Evolutionary conservation across 2,888 invertebrate genomes (phyloP), one percentile per base, ranked within the genome.

Genomic region (Watsonalla cultraria): DNA sequence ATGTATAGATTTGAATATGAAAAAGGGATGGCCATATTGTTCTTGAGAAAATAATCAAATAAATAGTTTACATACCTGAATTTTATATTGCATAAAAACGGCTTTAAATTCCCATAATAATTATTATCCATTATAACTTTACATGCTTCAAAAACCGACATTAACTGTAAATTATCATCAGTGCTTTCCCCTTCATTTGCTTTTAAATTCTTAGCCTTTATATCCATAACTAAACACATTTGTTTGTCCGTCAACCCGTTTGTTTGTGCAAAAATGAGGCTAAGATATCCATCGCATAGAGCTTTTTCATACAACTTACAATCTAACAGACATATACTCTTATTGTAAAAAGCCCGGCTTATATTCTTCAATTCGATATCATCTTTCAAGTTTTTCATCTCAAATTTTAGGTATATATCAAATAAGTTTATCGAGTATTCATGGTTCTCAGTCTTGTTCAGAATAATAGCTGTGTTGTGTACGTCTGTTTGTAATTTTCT

Each of bases 271-370:
- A 84, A 86, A 0, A 82, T 59, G 0, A 85, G 55, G 56, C 89
- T 86, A 46, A 90, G 57, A 68, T 66, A 89, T 0, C 84, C 87
- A 58, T 84, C 80, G 0, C 68, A 51, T 0, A 90, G 57, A 0
- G 86, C 82, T n/a, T 69, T 62, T 14, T 78, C 76, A 11, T 76
- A 81, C 13, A 76, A 51, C n/a, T 78, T 77, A 0, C 42, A 68
- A 39, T 89, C 86, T 7, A 86, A 53, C 47, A 87, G 83, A 50
- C 90, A 87, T 48, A 90, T 90, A 54, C 86, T 80, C 45, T 86
- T 88, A 39, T 90, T 90, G 33, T 84, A 90, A 1, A 88, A 62
- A 0, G 84, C 88, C 56, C 89, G 60, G 5, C 82, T 74, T 0
- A 88, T 65, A 52, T 88, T 90, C 9, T 80, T 84, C 5, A 69